Evolutionary conservation across 2,888 invertebrate species (phyloP).

Genomic region (Nomada flava): DNA sequence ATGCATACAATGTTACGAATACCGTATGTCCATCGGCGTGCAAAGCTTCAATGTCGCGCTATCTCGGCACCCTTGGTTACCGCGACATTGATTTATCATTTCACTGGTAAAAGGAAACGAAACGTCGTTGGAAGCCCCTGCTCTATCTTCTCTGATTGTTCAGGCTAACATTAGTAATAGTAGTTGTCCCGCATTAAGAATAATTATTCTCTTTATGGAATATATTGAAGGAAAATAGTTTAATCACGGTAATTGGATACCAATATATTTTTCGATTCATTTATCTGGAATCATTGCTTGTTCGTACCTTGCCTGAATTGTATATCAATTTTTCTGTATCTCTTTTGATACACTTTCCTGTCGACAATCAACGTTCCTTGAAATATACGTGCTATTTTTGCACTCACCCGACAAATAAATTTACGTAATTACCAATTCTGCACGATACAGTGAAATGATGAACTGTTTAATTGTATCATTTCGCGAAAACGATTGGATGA

Average conservation of each 20-base stretch:
- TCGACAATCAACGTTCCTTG: no score
- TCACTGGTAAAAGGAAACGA: conserved; percentile 31
- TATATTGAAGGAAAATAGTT: no score
- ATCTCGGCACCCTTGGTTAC: conserved; percentile 51
- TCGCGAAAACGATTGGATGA: background rate
- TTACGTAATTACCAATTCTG: background rate
- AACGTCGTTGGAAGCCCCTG: conserved; percentile 27
- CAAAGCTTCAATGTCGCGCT: conserved; percentile 59
- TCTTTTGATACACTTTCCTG: no score
- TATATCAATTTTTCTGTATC: no score
- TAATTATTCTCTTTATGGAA: no score
- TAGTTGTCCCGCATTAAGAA: background rate
- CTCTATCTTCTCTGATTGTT: conserved; percentile 25
- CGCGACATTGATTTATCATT: conserved; percentile 54
- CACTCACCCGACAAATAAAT: background rate
- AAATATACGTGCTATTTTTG: no score
- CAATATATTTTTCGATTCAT: no score
- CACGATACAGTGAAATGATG: background rate
- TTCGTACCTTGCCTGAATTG: no score
- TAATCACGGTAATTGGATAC: no score
- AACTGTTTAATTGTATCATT: background rate
- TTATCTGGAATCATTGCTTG: no score
- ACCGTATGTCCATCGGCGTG: conserved; percentile 72
- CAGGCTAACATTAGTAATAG: conserved; percentile 1
- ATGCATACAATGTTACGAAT: conserved; percentile 81